Evolutionary conservation across 2,113 vertebrate genomes (phyloP), one percentile per base, ranked within the genome.

Genomic region (Gallinago paraguaiae): DNA sequence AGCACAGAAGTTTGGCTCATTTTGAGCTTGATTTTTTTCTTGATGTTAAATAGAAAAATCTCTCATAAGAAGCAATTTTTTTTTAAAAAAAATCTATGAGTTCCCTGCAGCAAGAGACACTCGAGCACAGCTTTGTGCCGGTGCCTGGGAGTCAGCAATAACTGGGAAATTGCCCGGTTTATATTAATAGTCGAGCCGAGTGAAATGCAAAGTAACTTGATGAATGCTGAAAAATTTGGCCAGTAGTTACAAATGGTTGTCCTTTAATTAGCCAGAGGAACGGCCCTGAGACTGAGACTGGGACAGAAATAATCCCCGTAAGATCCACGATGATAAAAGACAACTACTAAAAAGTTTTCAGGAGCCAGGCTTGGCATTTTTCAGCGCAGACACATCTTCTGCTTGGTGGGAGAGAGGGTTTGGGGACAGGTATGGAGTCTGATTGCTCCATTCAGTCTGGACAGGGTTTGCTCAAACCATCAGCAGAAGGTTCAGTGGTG

Each of bases 31-130:
- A 12, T 63, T 60, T 24, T 71, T 76, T 41, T 14, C 64, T 41
- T 45, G 22, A 35, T 69, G 41, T 18, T 89, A 61, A 84, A 63
- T 3, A 64, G 61, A 83, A 54, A 91, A 82, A 77, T 50, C 45
- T 76, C 69, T 65, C 31, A 12, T 50, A 56, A 85, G 70, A 67
- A 88, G 61, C 39, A 50, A 57, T 63, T 41, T 68, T 75, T 75
- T 33, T 17, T 6, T 5, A 27, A 43, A 41, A 71, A 27, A 43
- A 41, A 71, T 54, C 60, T 51, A 1, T 28, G 11, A 37, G 59
- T 59, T 86, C 76, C 88, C 71, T 82, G 81, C 54, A 91, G 88
- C 88, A 88, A 63, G 51, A 79, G 56, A 60, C 63, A 51, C 35
- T 54, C 10, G 2, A 91, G 57, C 22, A 5, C 43, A 63, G 70